These are phyloP conservation scores for Lampris incognitus DNA, from an alignment of 2,113 vertebrate species.

Conservation along the genomic window DNA sequence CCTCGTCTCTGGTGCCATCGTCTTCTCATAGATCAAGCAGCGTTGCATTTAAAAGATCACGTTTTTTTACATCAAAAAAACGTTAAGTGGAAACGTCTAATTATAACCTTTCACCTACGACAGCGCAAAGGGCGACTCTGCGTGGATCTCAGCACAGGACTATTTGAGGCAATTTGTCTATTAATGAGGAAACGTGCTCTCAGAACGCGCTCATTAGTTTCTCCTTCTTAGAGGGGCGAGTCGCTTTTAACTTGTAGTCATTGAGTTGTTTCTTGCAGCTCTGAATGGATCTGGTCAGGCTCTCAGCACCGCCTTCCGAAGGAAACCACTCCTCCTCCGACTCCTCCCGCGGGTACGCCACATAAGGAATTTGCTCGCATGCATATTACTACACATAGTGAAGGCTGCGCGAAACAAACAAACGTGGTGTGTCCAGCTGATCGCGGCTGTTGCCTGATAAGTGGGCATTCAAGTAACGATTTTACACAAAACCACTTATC, in stretches of 20 bases:
- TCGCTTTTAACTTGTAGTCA: conserved; percentile 15
- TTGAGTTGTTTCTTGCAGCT: background rate
- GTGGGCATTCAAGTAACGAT: too few species aligned
- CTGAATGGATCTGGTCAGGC: conserved; percentile 18
- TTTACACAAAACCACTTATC: background rate
- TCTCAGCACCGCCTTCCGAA: conserved; percentile 19
- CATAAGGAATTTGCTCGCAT: background rate
- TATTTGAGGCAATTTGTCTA: background rate
- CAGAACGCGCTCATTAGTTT: background rate
- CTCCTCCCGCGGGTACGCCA: conserved; percentile 58
- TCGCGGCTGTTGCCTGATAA: too few species aligned
- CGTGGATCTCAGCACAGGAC: conserved; percentile 6
- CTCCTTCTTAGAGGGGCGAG: background rate
- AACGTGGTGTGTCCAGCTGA: too few species aligned
- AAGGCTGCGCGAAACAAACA: too few species aligned
- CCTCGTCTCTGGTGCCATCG: conserved; percentile 89
- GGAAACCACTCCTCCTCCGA: conserved; percentile 45
- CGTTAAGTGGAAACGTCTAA: background rate
- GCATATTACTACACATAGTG: too few species aligned
- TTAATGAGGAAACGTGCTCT: background rate
- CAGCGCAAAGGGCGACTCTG: background rate
- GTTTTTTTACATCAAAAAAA: conserved; percentile 14
- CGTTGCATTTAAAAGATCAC: conserved; percentile 88
- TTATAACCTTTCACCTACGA: background rate
- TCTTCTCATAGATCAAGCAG: conserved; percentile 94